Conservation (phyloP, 2,888 invertebrate genomes). For the Drosophila putrida region DNA sequence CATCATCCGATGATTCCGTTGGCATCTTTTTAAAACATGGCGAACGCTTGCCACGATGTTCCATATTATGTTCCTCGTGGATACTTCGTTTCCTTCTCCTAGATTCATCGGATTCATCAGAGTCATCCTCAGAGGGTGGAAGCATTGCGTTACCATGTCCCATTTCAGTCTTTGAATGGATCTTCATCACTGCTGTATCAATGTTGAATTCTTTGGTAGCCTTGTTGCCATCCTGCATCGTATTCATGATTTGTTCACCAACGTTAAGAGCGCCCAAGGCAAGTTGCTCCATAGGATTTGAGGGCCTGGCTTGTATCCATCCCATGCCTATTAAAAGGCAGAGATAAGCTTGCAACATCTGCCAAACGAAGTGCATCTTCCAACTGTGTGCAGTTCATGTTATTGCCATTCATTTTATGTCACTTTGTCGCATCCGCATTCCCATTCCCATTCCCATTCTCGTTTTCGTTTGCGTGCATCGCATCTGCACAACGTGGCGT, state of each 20-base stretch:
- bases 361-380: conserved; percentile 43
- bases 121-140: conserved; percentile 32
- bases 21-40: conserved; percentile 61
- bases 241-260: conserved; percentile 53
- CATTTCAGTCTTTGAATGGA: conserved; percentile 46
- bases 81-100: conserved; percentile 40
- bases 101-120: conserved; percentile 62
- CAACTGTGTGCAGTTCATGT: conserved; percentile 23
- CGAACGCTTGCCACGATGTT: conserved; percentile 66
- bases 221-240: conserved; percentile 56
- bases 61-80: background rate
- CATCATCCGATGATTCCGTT: conserved; percentile 41
- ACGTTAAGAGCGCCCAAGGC: conserved; percentile 55
- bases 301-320: conserved; percentile 27
- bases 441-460: too few relatives aligned
- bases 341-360: conserved; percentile 20
- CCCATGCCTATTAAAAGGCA: conserved; percentile 10
- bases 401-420: conserved; percentile 37
- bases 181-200: conserved; percentile 49
- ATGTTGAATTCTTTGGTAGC: conserved; percentile 42
- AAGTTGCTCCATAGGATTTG: conserved; percentile 57
- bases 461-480: conserved; percentile 46
- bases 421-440: background rate
- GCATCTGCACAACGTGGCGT: conserved; percentile 42
- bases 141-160: conserved; percentile 73